Evolutionary conservation across 2,113 vertebrate species (phyloP), one percentile per base, ranked within the genome.

Genomic region (Brachyhypopomus gauderio): DNA sequence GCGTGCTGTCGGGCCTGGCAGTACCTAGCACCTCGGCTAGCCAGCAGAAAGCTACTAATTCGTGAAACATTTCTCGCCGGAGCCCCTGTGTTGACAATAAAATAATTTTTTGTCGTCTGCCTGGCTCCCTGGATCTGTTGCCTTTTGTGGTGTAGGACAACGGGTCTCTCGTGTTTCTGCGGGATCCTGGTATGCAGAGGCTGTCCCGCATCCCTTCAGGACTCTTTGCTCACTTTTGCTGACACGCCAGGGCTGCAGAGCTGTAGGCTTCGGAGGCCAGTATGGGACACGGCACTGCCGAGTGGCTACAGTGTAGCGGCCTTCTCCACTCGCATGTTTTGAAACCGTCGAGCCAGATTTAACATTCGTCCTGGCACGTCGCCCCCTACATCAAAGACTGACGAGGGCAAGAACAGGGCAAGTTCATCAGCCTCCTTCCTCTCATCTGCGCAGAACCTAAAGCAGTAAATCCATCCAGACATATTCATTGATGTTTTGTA

Each of bases 41-140:
- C 34, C 38, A 34, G 69, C 38, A 52, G 69, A 20, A 41, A n/a
- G 27, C 59, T 69, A 38, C 81, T 48, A 83, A 83, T 81, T 70
- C 74, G 63, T 70, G 41, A 4, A 69, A 30, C 58, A 30, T 60
- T 58, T 81, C 78, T 45, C 67, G 11, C 70, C 34, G 55, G 70
- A 58, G 16, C 56, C 34, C 58, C 36, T 22, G 12, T 14, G 3
- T 38, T 8, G 58, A 56, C 58, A 84, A 60, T 48, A n/a, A 81
- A 75, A 45, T 67, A 20, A 8, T 3, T 20, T 71, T 73, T 58
- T n/a, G 27, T 75, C 63, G 3, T 23, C 11, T 17, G 71, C 14
- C 5, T 16, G 55, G 52, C 7, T 72, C 48, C 62, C 36, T 23
- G 25, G 27, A 70, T 63, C 36, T 58, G 20, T 34, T 78, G 58